Conservation (phyloP, 1,140 invertebrate species). For the Plectrocnemia conspersa region DNA sequence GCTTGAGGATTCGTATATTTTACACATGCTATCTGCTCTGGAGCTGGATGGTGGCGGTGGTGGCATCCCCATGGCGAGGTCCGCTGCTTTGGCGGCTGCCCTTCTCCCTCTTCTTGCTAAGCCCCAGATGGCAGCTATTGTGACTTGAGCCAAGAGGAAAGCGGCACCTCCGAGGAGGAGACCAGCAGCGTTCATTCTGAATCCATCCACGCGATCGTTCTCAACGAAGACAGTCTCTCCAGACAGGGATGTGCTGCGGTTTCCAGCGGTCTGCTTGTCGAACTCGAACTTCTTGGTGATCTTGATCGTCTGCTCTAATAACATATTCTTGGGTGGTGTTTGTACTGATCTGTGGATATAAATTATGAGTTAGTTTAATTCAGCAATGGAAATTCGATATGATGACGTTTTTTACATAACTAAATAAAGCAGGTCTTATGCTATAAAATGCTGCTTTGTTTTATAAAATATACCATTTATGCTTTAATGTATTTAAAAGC, state of each 20-base stretch:
- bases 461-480: too few relatives aligned
- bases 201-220: slow-evolving; percentile 50
- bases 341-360: slow-evolving; percentile 37
- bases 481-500: too few relatives aligned
- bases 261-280: slow-evolving; percentile 53
- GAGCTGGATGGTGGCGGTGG: slow-evolving; percentile 48
- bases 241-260: slow-evolving; percentile 42
- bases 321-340: slow-evolving; percentile 69
- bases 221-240: slow-evolving; percentile 59
- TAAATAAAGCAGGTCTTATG: too few relatives aligned
- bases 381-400: too few relatives aligned
- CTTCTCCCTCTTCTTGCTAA: slow-evolving; percentile 76
- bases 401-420: too few relatives aligned
- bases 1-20: slow-evolving; percentile 77
- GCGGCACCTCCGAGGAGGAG: slow-evolving; percentile 75
- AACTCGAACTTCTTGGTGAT: slow-evolving; percentile 90
- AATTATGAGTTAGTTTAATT: slow-evolving; percentile 10
- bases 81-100: slow-evolving; percentile 53
- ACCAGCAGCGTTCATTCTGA: slow-evolving; percentile 74
- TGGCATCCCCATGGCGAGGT: slow-evolving; percentile 41
- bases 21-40: slow-evolving; percentile 74
- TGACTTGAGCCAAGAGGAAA: slow-evolving; percentile 76
- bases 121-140: slow-evolving; percentile 76
- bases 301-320: slow-evolving; percentile 85
- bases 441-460: too few relatives aligned